Evolutionary conservation across 2,888 invertebrate species (phyloP).

Genomic region (Eledona agricola): DNA sequence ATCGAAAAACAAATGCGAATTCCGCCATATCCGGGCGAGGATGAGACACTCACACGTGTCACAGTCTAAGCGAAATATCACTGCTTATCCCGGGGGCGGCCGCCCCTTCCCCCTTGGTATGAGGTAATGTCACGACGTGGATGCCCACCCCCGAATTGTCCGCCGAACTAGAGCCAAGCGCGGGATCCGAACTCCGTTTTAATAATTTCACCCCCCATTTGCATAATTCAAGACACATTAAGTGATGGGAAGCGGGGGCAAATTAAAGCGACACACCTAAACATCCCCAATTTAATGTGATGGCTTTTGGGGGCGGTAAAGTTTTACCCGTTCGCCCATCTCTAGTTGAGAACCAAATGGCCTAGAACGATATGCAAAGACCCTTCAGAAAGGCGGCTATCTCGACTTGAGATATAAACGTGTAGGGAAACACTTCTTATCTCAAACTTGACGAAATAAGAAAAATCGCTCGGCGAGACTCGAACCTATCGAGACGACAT

Average conservation of each 20-base stretch:
- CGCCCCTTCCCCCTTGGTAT: conserved; percentile 6
- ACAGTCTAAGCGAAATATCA: conserved; percentile 59
- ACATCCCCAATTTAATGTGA: conserved; percentile 10
- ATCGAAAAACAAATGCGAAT: conserved; percentile 2
- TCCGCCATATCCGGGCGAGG: not conserved
- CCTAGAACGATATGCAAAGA: conserved; percentile 55
- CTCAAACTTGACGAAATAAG: conserved; percentile 39
- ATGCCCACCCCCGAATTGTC: conserved; percentile 31
- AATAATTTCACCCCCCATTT: conserved; percentile 21
- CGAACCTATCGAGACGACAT: conserved; percentile 11
- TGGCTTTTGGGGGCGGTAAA: conserved; percentile 6
- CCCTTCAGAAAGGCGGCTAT: conserved; percentile 51
- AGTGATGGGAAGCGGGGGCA: conserved; percentile 26
- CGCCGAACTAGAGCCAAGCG: conserved; percentile 28
- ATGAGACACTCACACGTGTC: conserved; percentile 42
- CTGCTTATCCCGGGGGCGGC: conserved; percentile 51
- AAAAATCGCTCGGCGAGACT: conserved; percentile 32
- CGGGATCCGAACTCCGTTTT: conserved; percentile 19
- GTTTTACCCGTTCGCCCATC: conserved; percentile 34
- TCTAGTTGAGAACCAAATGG: conserved; percentile 50
- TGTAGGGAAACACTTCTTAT: conserved; percentile 49
- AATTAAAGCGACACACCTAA: conserved; percentile 24
- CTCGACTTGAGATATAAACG: conserved; percentile 49
- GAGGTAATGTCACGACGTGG: conserved; percentile 21
- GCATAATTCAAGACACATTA: conserved; percentile 32